phyloP scores from a whole-genome alignment of 2,113 vertebrate species.

The Anarhynchus alexandrinus region DNA sequence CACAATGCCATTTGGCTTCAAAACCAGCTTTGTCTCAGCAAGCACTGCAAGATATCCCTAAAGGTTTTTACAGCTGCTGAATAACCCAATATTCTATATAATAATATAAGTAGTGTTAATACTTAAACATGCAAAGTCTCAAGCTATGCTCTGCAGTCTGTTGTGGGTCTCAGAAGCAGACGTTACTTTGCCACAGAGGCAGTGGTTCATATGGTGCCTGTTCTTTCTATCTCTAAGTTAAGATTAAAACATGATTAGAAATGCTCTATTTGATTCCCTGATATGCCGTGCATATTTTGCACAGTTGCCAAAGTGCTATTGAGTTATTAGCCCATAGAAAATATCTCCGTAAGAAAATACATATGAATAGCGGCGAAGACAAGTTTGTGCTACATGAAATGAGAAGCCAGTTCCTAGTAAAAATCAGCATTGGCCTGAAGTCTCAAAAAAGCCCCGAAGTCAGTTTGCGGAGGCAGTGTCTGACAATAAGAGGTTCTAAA shows the following conservation, averaged over 20 bases:
- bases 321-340: background rate
- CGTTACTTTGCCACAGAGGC: background rate
- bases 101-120: background rate
- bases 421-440: background rate
- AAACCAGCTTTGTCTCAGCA: background rate
- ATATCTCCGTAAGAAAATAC: background rate
- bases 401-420: background rate
- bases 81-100: background rate
- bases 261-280: background rate
- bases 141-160: background rate
- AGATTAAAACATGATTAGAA: background rate
- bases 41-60: background rate
- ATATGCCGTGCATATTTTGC: background rate
- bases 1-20: background rate
- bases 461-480: background rate
- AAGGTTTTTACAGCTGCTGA: background rate
- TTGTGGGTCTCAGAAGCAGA: background rate
- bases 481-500: background rate
- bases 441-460: background rate
- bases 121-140: background rate
- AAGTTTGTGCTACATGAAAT: background rate
- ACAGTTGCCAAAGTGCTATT: background rate
- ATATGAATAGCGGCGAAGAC: background rate
- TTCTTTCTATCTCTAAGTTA: background rate
- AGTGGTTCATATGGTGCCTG: background rate